These are phyloP conservation scores for Aphyosemion australe DNA, from an alignment of 2,113 vertebrate genomes.

Conservation along the genomic window DNA sequence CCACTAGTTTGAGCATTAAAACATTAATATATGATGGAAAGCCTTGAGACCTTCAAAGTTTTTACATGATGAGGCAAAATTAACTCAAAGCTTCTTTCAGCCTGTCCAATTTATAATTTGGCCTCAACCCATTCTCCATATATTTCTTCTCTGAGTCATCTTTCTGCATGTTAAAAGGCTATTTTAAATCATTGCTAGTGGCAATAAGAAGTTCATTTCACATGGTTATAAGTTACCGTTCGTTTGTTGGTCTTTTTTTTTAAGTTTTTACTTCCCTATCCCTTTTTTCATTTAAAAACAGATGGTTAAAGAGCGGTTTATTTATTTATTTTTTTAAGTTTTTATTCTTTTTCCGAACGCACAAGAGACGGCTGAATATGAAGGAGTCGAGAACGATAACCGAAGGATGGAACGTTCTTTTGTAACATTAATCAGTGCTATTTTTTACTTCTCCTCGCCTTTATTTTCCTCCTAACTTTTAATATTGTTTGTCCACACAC, in stretches of 20 bases:
- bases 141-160: slow-evolving; percentile 57
- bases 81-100: slow-evolving; percentile 60
- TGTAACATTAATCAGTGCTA: slow-evolving; percentile 61
- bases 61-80: slow-evolving; percentile 76
- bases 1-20: slow-evolving; percentile 38
- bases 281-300: slow-evolving; percentile 53
- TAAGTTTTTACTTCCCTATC: slow-evolving; percentile 37
- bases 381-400: slow-evolving; percentile 58
- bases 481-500: slow-evolving; percentile 23
- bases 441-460: slow-evolving; percentile 29
- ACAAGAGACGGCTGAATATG: slow-evolving; percentile 50
- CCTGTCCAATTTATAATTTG: slow-evolving; percentile 57
- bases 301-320: slow-evolving; percentile 66
- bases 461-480: slow-evolving; percentile 14
- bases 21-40: slow-evolving; percentile 32
- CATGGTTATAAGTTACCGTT: slow-evolving; percentile 88
- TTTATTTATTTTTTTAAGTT: slow-evolving; percentile 15
- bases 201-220: slow-evolving; percentile 93
- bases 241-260: slow-evolving; percentile 80
- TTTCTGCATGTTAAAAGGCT: slow-evolving; percentile 74
- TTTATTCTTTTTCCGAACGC: slow-evolving; percentile 51
- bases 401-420: slow-evolving; percentile 55
- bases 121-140: slow-evolving; percentile 49
- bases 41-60: slow-evolving; percentile 63
- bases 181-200: slow-evolving; percentile 83